A percentile compares a stretch with the other conserved stretches of the same genome.
phyloP scores from a whole-genome alignment of 2,888 invertebrate genomes.

The Bombyx huttoni region DNA sequence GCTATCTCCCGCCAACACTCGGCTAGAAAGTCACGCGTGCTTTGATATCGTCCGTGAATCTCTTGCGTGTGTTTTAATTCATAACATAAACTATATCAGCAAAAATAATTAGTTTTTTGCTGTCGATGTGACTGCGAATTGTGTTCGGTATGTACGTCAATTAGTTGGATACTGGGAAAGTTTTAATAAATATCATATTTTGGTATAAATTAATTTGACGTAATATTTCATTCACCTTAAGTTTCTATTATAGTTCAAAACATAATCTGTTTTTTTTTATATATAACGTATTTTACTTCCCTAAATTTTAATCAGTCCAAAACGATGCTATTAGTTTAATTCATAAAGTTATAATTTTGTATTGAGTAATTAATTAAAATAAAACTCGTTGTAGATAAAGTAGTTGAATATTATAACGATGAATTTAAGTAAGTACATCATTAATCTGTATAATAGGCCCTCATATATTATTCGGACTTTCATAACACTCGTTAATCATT shows the following conservation, averaged over 20 bases:
- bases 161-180: not conserved
- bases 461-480: not conserved
- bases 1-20: slow-evolving; percentile 16
- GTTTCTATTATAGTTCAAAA: too few relatives aligned
- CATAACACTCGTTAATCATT: not conserved
- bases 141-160: not conserved
- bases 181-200: not conserved
- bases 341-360: too few relatives aligned
- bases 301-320: not conserved
- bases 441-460: not conserved
- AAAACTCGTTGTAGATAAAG: too few relatives aligned
- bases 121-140: not conserved
- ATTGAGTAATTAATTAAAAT: too few relatives aligned
- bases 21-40: slow-evolving; percentile 26
- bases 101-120: slow-evolving; percentile 4
- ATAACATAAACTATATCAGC: slow-evolving; percentile 1
- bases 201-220: not conserved
- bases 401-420: not conserved
- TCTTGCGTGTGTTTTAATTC: not conserved
- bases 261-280: too few relatives aligned
- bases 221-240: too few relatives aligned
- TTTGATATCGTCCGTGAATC: slow-evolving; percentile 3
- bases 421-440: not conserved
- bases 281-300: too few relatives aligned
- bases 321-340: not conserved